Base-by-base conservation (phyloP, 2,797 vertebrate genomes). In the Coranthus polyacanthus region DNA sequence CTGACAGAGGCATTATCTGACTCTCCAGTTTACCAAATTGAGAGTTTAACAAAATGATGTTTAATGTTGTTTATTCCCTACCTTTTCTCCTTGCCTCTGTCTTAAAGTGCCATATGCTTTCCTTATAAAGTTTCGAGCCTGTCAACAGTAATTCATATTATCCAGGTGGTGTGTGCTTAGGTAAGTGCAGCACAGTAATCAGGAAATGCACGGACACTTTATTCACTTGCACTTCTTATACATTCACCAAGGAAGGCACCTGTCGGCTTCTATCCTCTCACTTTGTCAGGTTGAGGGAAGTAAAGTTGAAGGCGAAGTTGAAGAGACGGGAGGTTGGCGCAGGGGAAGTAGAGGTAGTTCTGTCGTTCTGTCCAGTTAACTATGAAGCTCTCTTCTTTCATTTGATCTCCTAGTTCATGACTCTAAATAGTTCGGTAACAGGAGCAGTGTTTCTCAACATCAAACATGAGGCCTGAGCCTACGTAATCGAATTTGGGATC, bases 401-500 rank as follows among this genome's bases (percentile, higher is more conserved):
- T 81, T 83, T 78, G 63, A 71, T 82, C 75, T 76, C 26, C 29
- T 12, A 38, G 45, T 75, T 70, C 53, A 18, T 84, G 44, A 41
- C 57, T 70, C 56, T 36, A 18, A 10, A 44, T 41, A n/a, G n/a
- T n/a, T n/a, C n/a, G n/a, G n/a, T 60, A 74, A 76, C 61, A 43
- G 54, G 59, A 72, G 62, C 63, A 43, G 70, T 72, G 64, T 61
- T 65, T 82, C 54, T 75, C 37, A 67, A 76, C 77, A 83, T 90
- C 76, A 86, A 74, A 84, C 45, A 71, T 63, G 68, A 76, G 67
- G 58, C 53, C 82, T 53, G 42, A 75, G 44, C 55, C n/a, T 77
- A 62, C 64, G 82, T 87, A 83, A 90, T 90, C 74, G 57, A 61
- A 71, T 89, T 86, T 75, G 42, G 66, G 81, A 73, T 77, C 69